phyloP scores from a whole-genome alignment of 92 coral and sea anemone genomes.

The Hydrozoanthus gracilis region DNA sequence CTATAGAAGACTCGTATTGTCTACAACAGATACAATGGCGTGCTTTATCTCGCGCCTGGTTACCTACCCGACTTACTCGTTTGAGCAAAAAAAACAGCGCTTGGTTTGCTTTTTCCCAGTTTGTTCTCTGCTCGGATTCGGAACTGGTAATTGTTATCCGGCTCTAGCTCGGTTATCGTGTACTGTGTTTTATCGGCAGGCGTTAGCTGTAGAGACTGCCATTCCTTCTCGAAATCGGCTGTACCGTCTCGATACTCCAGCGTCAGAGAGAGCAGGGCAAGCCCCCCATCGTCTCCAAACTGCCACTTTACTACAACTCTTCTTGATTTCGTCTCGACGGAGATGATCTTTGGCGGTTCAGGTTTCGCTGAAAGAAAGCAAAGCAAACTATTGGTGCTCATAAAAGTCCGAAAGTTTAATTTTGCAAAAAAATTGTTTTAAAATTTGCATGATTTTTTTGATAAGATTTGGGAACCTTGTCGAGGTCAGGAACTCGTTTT shows the following conservation, averaged over 20 bases:
- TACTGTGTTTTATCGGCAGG: slow-evolving; percentile 71
- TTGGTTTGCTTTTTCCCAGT: slow-evolving; percentile 80
- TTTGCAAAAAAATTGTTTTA: not conserved
- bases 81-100: slow-evolving; percentile 63
- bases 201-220: slow-evolving; percentile 75
- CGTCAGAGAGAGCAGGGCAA: slow-evolving; percentile 70
- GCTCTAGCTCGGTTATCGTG: slow-evolving; percentile 76
- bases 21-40: not conserved
- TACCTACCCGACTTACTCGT: slow-evolving; percentile 71
- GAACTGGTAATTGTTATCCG: slow-evolving; percentile 80
- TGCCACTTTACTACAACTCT: slow-evolving; percentile 77
- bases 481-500: too few species aligned
- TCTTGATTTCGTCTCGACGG: slow-evolving; percentile 56
- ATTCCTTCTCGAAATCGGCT: slow-evolving; percentile 12
- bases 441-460: too few species aligned
- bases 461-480: too few species aligned
- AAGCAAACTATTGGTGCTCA: not conserved
- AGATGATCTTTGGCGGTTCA: slow-evolving; percentile 72
- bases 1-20: too few species aligned
- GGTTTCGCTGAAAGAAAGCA: slow-evolving; percentile 72
- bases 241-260: slow-evolving; percentile 73
- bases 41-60: not conserved
- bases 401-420: too few species aligned
- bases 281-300: slow-evolving; percentile 86
- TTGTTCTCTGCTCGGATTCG: slow-evolving; percentile 86